Conservation (phyloP, 2,888 invertebrate species). For the Trachelus iudaicus region DNA sequence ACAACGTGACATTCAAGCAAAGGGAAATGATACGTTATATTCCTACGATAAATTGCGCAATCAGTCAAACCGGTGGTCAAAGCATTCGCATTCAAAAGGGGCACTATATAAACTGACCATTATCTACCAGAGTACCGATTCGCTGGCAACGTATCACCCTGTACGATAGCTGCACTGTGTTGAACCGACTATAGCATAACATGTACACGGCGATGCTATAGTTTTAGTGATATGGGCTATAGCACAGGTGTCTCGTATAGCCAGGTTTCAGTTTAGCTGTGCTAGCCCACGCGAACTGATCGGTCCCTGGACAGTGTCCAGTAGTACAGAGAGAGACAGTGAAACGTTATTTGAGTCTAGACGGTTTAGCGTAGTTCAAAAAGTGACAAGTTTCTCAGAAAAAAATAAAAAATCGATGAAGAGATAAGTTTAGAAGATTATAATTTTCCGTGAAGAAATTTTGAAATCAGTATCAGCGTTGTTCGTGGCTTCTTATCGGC, state of each 20-base stretch:
- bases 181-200: neutral
- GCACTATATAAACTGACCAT: neutral
- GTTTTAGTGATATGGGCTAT: neutral
- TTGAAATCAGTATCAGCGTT: neutral
- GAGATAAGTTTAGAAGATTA: neutral
- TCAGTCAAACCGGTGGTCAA: neutral
- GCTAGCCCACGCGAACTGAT: constrained; percentile 35
- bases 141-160: neutral
- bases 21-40: neutral
- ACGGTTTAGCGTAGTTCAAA: neutral
- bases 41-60: neutral
- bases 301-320: constrained; percentile 18
- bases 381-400: neutral
- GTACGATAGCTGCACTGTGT: neutral
- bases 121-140: neutral
- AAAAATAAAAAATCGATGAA: neutral
- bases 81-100: neutral
- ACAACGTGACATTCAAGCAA: neutral
- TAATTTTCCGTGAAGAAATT: neutral
- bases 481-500: neutral
- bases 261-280: constrained; percentile 45
- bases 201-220: neutral
- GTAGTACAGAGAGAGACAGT: neutral
- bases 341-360: neutral
- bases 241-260: constrained; percentile 50